Evolutionary conservation across 2,113 vertebrate species (phyloP).

Genomic region (Toxostoma redivivum): DNA sequence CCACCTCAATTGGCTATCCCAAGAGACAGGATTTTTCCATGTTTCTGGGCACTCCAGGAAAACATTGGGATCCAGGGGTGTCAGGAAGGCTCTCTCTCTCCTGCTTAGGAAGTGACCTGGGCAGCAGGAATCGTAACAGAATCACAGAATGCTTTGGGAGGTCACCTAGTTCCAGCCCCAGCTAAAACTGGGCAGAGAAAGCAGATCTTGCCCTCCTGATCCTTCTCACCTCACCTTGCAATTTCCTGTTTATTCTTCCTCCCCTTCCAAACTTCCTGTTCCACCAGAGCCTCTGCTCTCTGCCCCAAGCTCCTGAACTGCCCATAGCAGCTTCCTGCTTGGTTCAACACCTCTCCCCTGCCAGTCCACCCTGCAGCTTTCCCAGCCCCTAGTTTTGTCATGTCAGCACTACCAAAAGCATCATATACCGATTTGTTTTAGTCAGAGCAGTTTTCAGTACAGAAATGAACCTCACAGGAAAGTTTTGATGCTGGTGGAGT

Average conservation of each 20-base stretch:
- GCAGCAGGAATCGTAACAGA: background rate
- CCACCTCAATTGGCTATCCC: background rate
- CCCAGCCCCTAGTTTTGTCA: background rate
- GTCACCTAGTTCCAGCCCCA: background rate
- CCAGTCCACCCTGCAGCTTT: background rate
- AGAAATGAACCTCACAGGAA: background rate
- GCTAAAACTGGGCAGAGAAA: background rate
- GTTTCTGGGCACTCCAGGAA: background rate
- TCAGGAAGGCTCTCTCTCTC: background rate
- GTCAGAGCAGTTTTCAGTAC: background rate
- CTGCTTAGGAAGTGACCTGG: background rate
- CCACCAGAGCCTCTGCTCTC: background rate
- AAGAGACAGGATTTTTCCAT: background rate
- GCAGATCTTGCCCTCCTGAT: background rate
- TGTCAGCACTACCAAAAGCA: rapidly evolving
- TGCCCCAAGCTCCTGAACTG: background rate
- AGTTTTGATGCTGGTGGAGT: background rate
- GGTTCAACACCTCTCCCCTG: background rate
- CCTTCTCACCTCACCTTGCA: background rate
- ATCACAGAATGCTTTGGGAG: background rate
- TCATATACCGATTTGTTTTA: background rate
- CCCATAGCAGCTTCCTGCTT: background rate
- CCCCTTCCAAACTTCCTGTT: background rate
- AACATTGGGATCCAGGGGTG: rapidly evolving
- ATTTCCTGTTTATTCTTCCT: background rate